Evolutionary conservation across 2,797 vertebrate species (phyloP), one percentile per base, ranked within the genome.

Genomic region (Anguilla anguilla): DNA sequence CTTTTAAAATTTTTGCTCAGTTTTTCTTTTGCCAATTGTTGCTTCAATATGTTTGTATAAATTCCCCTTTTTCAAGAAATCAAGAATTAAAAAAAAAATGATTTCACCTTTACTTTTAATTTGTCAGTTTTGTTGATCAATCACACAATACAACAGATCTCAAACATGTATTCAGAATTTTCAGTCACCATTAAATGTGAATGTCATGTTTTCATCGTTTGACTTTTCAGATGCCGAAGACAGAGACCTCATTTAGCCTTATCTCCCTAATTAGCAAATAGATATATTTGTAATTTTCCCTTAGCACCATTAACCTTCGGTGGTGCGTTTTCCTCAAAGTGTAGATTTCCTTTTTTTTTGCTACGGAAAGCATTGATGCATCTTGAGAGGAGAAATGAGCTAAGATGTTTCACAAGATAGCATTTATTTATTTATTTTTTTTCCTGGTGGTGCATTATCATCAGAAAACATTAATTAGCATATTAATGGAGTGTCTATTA

Each of bases 381-480:
- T 53, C 49, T n/a, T 10, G 28, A 25, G 81, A 83, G 51, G 49
- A 55, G 81, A 51, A 77, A 35, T 77, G 83, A 69, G 57, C 13
- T 53, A 4, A 77, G 49, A 86, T 51, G 35, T 64, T 74, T 35
- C 43, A 69, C 9, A 28, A 61, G 84, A 85, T 72, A 13, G 3
- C 67, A 89, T 91, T 87, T 92, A 89, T 19, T 9, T 53, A 11
- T 55, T 15, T 15, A 0, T 11, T 55, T 19, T 0, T 17, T 19
- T 89, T 89, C 88, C 74, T 88, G 87, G 88, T 89, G 85, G 89
- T 86, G 85, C 83, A 88, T 64, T 85, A 28, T 86, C 86, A 89
- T 89, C 89, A 89, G 86, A 90, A 87, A 90, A 90, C 90, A 91
- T 89, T 90, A 91, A 92, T 91, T 91, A 91, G 84, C 86, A 87